phyloP scores from a whole-genome alignment of 1,140 invertebrate species.

The Aphelenchoides avenae region DNA sequence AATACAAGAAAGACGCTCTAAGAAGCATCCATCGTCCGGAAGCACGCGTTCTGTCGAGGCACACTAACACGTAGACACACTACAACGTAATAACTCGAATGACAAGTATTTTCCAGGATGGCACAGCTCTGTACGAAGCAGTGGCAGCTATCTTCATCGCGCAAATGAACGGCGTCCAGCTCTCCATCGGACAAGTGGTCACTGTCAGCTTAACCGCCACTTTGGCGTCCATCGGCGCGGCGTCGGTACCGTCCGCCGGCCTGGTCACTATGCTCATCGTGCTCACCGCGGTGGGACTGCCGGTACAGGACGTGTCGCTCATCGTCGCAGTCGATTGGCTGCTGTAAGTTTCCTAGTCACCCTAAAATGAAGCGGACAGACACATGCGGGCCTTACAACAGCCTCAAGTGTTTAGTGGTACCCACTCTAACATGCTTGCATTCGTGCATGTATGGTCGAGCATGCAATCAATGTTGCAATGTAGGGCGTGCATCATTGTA shows the following conservation, averaged over 20 bases:
- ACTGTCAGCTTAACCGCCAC: constrained; percentile 82
- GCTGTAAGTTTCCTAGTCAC: constrained; percentile 62
- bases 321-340: constrained; percentile 95
- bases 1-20: too few relatives aligned
- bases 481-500: too few relatives aligned
- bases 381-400: not conserved
- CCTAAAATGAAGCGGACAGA: not conserved
- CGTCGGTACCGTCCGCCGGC: constrained; percentile 82
- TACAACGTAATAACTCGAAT: too few relatives aligned
- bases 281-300: constrained; percentile 83
- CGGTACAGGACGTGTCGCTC: constrained; percentile 80
- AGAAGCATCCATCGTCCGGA: too few relatives aligned
- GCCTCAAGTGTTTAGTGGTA: not conserved
- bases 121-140: constrained; percentile 65
- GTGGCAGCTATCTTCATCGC: constrained; percentile 65
- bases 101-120: constrained; percentile 56
- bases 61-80: too few relatives aligned
- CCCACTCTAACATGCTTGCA: not conserved
- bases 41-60: too few relatives aligned
- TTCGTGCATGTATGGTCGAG: not conserved
- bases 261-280: constrained; percentile 97
- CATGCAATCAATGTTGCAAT: not conserved
- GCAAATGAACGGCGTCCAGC: constrained; percentile 66
- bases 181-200: constrained; percentile 66
- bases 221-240: constrained; percentile 91